Conservation (phyloP, 2,113 vertebrate genomes). For the Odobenus rosmarus region DNA sequence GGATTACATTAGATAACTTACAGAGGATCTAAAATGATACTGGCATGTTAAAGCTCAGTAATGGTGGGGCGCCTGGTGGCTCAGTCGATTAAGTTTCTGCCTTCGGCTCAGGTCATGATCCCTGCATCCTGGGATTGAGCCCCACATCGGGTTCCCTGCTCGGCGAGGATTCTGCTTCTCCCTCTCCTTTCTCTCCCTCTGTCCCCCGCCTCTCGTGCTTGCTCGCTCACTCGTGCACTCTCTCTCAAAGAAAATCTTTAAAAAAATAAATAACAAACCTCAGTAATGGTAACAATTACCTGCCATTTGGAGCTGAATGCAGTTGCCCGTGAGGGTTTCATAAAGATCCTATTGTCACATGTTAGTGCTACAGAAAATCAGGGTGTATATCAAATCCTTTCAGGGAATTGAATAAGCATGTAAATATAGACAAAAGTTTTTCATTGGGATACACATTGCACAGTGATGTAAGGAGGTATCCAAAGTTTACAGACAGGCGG, state of each 20-base stretch:
- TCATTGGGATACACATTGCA: rapidly evolving
- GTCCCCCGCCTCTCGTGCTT: too few relatives aligned
- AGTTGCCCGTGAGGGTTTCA: not conserved
- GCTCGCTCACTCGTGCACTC: rapidly evolving
- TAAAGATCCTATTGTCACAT: not conserved
- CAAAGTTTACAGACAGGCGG: rapidly evolving
- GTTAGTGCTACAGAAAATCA: not conserved
- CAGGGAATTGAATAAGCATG: not conserved
- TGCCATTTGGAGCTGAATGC: not conserved
- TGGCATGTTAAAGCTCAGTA: not conserved
- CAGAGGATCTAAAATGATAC: not conserved
- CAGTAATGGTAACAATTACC: not conserved
- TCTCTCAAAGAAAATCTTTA: not conserved
- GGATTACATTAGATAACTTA: not conserved
- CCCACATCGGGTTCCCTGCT: too few relatives aligned
- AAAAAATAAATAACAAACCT: not conserved
- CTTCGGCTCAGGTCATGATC: too few relatives aligned
- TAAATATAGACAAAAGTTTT: not conserved
- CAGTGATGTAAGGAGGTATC: not conserved
- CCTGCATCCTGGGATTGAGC: too few relatives aligned
- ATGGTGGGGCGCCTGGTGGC: not conserved
- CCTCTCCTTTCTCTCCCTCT: too few relatives aligned
- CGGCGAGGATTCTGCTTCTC: too few relatives aligned
- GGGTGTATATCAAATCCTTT: rapidly evolving
- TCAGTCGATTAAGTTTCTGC: not conserved